phyloP scores from a whole-genome alignment of 2,888 invertebrate genomes.

The Amphipoea lucens region DNA sequence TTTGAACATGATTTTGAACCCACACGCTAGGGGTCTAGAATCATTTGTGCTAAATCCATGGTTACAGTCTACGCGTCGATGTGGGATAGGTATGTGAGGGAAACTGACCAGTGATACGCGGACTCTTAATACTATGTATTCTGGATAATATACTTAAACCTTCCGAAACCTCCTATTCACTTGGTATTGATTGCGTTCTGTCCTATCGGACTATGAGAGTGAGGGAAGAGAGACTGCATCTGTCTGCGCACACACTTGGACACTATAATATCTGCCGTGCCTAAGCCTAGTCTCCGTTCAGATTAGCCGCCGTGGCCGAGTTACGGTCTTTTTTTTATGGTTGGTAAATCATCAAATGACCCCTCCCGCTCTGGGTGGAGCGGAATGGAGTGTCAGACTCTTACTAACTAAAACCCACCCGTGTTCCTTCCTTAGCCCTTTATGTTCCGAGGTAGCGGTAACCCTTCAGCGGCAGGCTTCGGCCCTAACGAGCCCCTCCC shows the following conservation, averaged over 20 bases:
- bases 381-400: no score
- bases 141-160: background rate
- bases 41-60: background rate
- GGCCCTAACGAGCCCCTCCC: no score
- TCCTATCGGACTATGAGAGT: background rate
- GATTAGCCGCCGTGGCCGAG: background rate
- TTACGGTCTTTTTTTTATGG: no score
- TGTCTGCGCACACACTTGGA: background rate
- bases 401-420: no score
- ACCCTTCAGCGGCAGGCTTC: no score
- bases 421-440: no score
- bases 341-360: no score
- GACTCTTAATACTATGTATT: background rate
- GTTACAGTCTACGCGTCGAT: background rate
- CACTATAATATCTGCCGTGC: background rate
- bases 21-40: background rate
- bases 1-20: no score
- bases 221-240: background rate
- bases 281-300: background rate
- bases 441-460: no score
- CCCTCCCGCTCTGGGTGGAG: no score
- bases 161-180: background rate
- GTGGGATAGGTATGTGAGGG: no score
- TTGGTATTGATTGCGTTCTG: background rate
- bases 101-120: no score